phyloP scores from a whole-genome alignment of 2,888 invertebrate genomes.

The Micoletzkya japonica region DNA sequence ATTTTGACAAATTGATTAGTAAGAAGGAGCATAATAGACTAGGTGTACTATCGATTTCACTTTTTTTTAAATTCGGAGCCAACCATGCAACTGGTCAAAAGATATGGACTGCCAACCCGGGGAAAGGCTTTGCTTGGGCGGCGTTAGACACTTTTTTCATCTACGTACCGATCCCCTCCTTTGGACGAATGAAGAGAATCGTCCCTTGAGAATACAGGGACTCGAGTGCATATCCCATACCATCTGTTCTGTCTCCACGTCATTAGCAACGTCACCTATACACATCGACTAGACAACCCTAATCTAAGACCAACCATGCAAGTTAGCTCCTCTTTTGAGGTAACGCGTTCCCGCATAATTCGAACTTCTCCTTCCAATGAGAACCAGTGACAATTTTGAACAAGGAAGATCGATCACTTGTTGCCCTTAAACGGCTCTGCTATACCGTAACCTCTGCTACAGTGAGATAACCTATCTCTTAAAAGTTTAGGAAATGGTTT shows the following conservation, averaged over 20 bases:
- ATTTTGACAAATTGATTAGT: not conserved
- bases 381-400: slow-evolving; percentile 50
- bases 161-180: slow-evolving; percentile 92
- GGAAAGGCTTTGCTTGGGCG: too few species aligned
- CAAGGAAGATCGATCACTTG: slow-evolving; percentile 55
- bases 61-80: not conserved
- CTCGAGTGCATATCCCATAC: slow-evolving; percentile 75
- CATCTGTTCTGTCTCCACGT: slow-evolving; percentile 95
- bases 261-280: slow-evolving; percentile 93
- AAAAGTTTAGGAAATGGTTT: too few species aligned
- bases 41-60: too few species aligned
- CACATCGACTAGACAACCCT: not conserved
- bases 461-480: too few species aligned
- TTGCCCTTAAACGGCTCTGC: slow-evolving; percentile 53
- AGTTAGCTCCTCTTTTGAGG: slow-evolving; percentile 92
- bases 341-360: slow-evolving; percentile 96
- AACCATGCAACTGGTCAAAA: too few species aligned
- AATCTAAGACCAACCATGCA: slow-evolving; percentile 68
- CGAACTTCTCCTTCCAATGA: slow-evolving; percentile 75
- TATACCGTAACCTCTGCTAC: too few species aligned
- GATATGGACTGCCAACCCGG: too few species aligned
- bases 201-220: slow-evolving; percentile 62
- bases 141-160: too few species aligned
- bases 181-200: slow-evolving; percentile 86
- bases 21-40: too few species aligned